These are phyloP conservation scores for Spodoptera picta DNA, from an alignment of 2,888 invertebrate genomes.

Conservation along the genomic window DNA sequence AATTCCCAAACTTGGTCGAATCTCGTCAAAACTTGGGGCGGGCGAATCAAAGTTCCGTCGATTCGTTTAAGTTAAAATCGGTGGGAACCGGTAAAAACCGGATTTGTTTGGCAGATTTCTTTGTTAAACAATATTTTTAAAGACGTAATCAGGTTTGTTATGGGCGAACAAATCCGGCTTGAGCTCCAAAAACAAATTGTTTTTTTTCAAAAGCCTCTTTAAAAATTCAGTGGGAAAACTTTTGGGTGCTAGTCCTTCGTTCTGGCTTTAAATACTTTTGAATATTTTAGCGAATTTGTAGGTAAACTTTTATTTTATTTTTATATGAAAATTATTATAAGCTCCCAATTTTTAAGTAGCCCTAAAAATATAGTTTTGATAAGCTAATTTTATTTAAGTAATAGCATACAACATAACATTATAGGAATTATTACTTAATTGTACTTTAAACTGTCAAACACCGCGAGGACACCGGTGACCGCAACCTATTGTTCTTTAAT, in stretches of 20 bases:
- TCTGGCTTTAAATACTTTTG: conserved; percentile 43
- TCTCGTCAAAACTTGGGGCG: conserved; percentile 61
- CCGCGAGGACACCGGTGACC: no score
- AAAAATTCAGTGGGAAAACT: conserved; percentile 51
- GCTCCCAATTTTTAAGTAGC: not conserved
- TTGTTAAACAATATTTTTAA: conserved; percentile 65
- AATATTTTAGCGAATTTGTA: conserved; percentile 36
- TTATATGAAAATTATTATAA: not conserved
- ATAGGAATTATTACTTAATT: no score
- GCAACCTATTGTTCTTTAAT: no score
- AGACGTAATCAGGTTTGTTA: conserved; percentile 66
- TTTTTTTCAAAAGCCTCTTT: conserved; percentile 47
- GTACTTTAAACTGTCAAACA: no score
- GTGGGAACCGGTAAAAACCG: conserved; percentile 59
- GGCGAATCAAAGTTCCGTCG: conserved; percentile 63
- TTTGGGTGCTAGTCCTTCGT: conserved; percentile 36
- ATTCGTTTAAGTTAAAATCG: conserved; percentile 60
- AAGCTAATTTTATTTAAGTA: no score
- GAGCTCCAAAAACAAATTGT: conserved; percentile 48
- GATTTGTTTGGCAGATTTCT: conserved; percentile 61
- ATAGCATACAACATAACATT: no score
- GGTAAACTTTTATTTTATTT: conserved; percentile 16
- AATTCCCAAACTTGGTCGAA: conserved; percentile 57
- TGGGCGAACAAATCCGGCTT: conserved; percentile 45
- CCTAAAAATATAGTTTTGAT: no score